A percentile compares a stretch with the other conserved stretches of the same genome.
Conservation (phyloP, 2,113 vertebrate genomes). For the Probosciger aterrimus region DNA sequence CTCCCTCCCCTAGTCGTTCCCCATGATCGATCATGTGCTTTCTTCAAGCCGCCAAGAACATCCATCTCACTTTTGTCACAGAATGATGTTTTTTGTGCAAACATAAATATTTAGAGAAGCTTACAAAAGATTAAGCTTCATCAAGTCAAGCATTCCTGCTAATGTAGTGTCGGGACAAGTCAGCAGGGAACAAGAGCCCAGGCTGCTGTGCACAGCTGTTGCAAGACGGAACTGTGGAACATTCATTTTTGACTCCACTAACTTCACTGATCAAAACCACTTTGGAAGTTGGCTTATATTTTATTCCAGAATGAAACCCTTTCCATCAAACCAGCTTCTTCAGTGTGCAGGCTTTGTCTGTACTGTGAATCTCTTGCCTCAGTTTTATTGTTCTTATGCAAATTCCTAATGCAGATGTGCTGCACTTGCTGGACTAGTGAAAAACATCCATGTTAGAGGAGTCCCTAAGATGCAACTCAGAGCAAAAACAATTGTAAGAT, state of each 20-base stretch:
- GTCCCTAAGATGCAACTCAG: not conserved
- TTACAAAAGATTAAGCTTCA: constrained; percentile 22
- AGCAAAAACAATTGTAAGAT: not conserved
- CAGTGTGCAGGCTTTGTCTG: not conserved
- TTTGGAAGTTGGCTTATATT: not conserved
- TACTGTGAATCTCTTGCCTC: not conserved
- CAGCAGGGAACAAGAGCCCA: not conserved
- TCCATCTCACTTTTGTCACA: constrained; percentile 13
- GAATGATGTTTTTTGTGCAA: not conserved
- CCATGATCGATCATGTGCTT: not conserved
- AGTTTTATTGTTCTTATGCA: not conserved
- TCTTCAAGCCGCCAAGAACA: not conserved
- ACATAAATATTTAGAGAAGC: constrained; percentile 49
- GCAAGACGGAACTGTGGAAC: not conserved
- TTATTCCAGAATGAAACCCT: not conserved
- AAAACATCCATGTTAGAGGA: not conserved
- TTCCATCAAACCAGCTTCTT: not conserved
- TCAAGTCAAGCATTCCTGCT: not conserved
- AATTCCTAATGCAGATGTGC: not conserved
- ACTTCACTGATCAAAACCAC: not conserved
- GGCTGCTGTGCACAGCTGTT: constrained; percentile 27
- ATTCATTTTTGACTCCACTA: not conserved
- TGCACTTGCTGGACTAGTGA: not conserved
- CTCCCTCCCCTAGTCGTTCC: not conserved
- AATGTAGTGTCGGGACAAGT: not conserved